phyloP scores from a whole-genome alignment of 2,888 invertebrate species.

The Rhagium mordax region DNA sequence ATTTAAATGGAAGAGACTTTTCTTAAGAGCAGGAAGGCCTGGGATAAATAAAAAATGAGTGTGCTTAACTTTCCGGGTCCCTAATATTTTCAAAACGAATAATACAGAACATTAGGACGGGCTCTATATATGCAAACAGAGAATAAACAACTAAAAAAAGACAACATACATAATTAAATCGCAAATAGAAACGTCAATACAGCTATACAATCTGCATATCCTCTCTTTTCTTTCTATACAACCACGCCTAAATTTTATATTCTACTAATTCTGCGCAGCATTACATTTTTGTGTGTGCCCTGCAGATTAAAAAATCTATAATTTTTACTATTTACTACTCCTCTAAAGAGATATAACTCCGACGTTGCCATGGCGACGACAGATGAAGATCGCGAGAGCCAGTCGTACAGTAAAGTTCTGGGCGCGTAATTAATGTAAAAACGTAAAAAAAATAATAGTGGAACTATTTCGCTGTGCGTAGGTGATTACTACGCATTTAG shows the following conservation, averaged over 20 bases:
- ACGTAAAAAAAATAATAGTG: conserved; percentile 59
- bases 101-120: conserved; percentile 48
- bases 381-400: conserved; percentile 54
- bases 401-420: conserved; percentile 53
- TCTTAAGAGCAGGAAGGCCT: not conserved
- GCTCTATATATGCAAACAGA: conserved; percentile 24
- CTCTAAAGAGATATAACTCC: conserved; percentile 58
- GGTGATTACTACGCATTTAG: conserved; percentile 62
- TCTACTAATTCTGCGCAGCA: conserved; percentile 70
- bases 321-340: conserved; percentile 65
- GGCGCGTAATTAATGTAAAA: conserved; percentile 54
- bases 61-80: not conserved
- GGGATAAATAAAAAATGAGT: conserved; percentile 2
- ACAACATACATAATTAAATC: conserved; percentile 69
- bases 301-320: conserved; percentile 69
- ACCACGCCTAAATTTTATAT: conserved; percentile 71
- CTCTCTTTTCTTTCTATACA: conserved; percentile 55
- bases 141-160: conserved; percentile 65
- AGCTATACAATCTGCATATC: conserved; percentile 64
- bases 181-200: conserved; percentile 71
- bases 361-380: conserved; percentile 55
- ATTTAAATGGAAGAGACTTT: not conserved
- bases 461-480: conserved; percentile 59
- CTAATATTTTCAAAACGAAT: conserved; percentile 55
- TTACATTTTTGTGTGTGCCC: conserved; percentile 65